These are phyloP conservation scores for Dolichallabes microphthalmus DNA, from an alignment of 2,113 vertebrate species.

Conservation along the genomic window DNA sequence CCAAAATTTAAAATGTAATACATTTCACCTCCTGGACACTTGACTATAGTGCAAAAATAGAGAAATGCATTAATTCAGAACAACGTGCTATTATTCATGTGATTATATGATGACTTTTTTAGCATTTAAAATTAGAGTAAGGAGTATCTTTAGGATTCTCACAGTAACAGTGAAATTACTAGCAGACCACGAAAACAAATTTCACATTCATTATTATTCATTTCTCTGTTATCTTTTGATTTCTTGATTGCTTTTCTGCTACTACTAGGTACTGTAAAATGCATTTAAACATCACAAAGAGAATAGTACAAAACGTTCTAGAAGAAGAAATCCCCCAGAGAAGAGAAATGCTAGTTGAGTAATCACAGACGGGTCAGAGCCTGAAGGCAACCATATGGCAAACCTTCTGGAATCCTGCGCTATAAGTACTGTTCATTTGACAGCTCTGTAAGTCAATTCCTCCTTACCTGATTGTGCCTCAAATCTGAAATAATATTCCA, in stretches of 20 bases:
- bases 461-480: conserved; percentile 11
- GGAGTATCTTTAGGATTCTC: too few relatives aligned
- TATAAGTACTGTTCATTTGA: conserved; percentile 19
- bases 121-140: neutral
- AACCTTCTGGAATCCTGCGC: conserved; percentile 6
- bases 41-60: too few relatives aligned
- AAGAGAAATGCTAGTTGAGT: neutral
- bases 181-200: neutral
- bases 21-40: too few relatives aligned
- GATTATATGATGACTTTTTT: too few relatives aligned
- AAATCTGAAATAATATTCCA: conserved; percentile 32
- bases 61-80: too few relatives aligned
- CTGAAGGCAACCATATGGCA: conserved; percentile 9
- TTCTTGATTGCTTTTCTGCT: neutral
- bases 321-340: neutral
- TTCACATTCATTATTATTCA: neutral
- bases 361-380: neutral
- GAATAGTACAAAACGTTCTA: neutral
- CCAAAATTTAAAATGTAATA: too few relatives aligned
- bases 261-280: neutral
- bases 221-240: neutral
- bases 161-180: neutral
- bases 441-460: conserved; percentile 28
- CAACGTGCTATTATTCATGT: too few relatives aligned
- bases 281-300: neutral